phyloP scores from a whole-genome alignment of 2,888 invertebrate species.

The Napeogenes inachia region DNA sequence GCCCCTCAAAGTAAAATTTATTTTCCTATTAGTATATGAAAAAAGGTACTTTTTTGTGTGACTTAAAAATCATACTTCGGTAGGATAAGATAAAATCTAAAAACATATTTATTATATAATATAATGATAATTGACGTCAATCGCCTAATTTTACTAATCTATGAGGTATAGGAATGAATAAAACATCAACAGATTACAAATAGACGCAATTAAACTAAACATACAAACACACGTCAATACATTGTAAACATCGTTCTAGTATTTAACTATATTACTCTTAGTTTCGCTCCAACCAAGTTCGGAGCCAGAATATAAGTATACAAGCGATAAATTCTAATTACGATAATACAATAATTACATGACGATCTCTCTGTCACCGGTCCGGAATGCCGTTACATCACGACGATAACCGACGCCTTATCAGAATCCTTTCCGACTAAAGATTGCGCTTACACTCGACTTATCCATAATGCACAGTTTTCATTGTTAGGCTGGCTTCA shows the following conservation, averaged over 20 bases:
- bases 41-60: too few relatives aligned
- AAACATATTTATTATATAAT: too few relatives aligned
- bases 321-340: conserved; percentile 33
- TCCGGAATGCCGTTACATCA: conserved; percentile 43
- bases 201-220: too few relatives aligned
- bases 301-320: conserved; percentile 12
- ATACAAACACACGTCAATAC: neutral
- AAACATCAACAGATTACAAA: too few relatives aligned
- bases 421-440: conserved; percentile 47
- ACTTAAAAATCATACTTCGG: too few relatives aligned
- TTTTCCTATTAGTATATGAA: too few relatives aligned
- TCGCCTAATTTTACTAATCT: too few relatives aligned
- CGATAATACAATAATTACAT: conserved; percentile 30
- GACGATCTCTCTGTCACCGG: conserved; percentile 35
- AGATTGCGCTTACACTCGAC: conserved; percentile 42
- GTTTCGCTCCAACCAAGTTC: neutral
- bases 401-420: conserved; percentile 44
- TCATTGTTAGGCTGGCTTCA: conserved; percentile 30
- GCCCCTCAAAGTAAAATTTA: too few relatives aligned
- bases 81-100: too few relatives aligned
- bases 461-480: conserved; percentile 30
- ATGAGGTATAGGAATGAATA: too few relatives aligned
- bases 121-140: too few relatives aligned
- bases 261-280: neutral
- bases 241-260: neutral